Conservation (phyloP, 2,113 vertebrate genomes). For the Eulemur rufifrons region DNA sequence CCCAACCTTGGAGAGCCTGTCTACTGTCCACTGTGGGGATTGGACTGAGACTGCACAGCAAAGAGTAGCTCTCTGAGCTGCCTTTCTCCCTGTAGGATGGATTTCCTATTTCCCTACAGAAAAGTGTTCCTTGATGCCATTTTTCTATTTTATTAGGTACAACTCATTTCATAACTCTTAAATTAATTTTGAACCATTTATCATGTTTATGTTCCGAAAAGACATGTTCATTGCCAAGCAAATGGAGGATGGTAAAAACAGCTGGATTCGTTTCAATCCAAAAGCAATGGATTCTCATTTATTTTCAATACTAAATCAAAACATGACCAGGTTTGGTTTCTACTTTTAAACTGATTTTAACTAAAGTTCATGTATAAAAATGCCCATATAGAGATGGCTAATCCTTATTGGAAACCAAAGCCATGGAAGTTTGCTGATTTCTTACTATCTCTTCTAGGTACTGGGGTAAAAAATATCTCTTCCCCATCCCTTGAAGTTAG, state of each 20-base stretch:
- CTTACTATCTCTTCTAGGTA: neutral
- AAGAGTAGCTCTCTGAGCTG: neutral
- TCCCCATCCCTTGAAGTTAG: neutral
- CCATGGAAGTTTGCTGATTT: neutral
- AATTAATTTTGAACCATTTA: conserved; percentile 47
- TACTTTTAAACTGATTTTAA: conserved; percentile 39
- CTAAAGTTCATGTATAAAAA: neutral
- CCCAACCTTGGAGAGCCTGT: neutral
- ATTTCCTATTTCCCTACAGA: neutral
- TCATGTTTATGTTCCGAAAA: conserved; percentile 45
- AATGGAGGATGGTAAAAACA: conserved; percentile 23
- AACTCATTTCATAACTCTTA: conserved; percentile 33
- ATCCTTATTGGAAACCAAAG: neutral
- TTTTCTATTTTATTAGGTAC: neutral
- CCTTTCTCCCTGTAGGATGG: neutral
- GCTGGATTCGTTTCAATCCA: neutral
- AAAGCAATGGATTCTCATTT: neutral
- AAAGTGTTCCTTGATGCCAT: neutral
- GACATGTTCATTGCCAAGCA: neutral
- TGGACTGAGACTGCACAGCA: neutral
- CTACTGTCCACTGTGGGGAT: neutral
- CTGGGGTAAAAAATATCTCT: neutral
- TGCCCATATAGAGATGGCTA: neutral
- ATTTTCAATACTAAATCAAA: conserved; percentile 16
- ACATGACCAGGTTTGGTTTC: neutral